Percentiles rank a stretch among this genome's conserved stretches.
Conservation (phyloP, 2,888 invertebrate genomes). For the Caenorhabditis macrosperma region DNA sequence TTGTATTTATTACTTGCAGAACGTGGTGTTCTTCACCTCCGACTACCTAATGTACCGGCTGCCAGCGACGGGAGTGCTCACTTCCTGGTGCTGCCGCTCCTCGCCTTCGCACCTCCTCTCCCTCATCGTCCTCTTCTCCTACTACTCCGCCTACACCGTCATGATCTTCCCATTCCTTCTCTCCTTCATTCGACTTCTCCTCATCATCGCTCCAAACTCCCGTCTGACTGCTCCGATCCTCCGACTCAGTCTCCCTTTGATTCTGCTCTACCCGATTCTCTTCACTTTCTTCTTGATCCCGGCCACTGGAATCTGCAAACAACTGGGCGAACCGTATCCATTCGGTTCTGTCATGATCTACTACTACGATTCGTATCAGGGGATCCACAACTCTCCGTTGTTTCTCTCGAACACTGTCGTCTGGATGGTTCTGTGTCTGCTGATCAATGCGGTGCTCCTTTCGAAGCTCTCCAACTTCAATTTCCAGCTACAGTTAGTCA, state of each 20-base stretch:
- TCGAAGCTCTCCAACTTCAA: constrained; percentile 11
- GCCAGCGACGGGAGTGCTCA: constrained; percentile 19
- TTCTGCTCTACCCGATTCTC: constrained; percentile 7
- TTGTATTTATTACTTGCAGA: background rate
- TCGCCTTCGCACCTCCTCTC: background rate
- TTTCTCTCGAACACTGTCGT: constrained; percentile 1
- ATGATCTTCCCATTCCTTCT: constrained; percentile 16
- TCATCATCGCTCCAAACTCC: constrained; percentile 7
- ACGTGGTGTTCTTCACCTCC: constrained; percentile 17
- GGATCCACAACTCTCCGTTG: constrained; percentile 19
- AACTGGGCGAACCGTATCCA: background rate
- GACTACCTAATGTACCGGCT: constrained; percentile 31
- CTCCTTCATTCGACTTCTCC: constrained; percentile 17
- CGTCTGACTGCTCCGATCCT: background rate
- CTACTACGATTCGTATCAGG: background rate
- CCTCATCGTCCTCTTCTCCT: constrained; percentile 4
- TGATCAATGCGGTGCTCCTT: background rate
- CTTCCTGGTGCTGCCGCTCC: constrained; percentile 10
- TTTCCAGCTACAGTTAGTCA: background rate
- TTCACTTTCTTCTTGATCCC: constrained; percentile 25
- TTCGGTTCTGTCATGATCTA: constrained; percentile 20
- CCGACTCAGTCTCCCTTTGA: background rate
- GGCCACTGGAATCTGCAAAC: constrained; percentile 15
- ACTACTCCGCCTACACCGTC: constrained; percentile 24
- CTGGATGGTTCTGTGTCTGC: constrained; percentile 2